Conservation (phyloP, 2,113 vertebrate species). For the Varanus salvator region DNA sequence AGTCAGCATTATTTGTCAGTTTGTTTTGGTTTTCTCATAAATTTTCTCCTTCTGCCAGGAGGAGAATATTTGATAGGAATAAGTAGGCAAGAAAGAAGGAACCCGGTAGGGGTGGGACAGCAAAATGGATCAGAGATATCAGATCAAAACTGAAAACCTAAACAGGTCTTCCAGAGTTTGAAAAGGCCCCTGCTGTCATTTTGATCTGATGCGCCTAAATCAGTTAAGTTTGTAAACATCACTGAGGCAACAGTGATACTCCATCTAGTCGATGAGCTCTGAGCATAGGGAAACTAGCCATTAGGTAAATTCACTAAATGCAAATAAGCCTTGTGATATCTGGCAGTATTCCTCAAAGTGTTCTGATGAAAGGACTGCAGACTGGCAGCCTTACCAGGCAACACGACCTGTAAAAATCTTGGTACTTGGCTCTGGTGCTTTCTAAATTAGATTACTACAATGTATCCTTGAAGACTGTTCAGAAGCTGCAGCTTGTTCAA, state of each 20-base stretch:
- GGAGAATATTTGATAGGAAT: not conserved
- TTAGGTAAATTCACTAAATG: not conserved
- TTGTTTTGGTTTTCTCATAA: not conserved
- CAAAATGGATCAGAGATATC: not conserved
- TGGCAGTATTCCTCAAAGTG: not conserved
- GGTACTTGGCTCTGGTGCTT: too few relatives aligned
- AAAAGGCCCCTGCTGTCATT: not conserved
- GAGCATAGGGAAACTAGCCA: not conserved
- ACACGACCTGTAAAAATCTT: not conserved
- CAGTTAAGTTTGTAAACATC: not conserved
- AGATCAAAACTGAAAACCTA: slow-evolving; percentile 15
- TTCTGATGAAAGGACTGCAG: not conserved
- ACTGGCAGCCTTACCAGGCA: too few relatives aligned
- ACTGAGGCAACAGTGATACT: not conserved
- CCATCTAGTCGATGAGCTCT: not conserved
- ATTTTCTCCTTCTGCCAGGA: not conserved
- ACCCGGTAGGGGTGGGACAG: not conserved
- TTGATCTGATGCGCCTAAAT: not conserved
- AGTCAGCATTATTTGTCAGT: not conserved
- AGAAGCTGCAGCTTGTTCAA: too few relatives aligned
- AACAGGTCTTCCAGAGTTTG: fast-evolving
- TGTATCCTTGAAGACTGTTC: too few relatives aligned
- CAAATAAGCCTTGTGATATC: not conserved
- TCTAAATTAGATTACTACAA: too few relatives aligned
- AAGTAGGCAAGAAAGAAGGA: not conserved